These are phyloP conservation scores for Ictalurus punctatus DNA, from an alignment of 2,113 vertebrate genomes.

Conservation along the genomic window DNA sequence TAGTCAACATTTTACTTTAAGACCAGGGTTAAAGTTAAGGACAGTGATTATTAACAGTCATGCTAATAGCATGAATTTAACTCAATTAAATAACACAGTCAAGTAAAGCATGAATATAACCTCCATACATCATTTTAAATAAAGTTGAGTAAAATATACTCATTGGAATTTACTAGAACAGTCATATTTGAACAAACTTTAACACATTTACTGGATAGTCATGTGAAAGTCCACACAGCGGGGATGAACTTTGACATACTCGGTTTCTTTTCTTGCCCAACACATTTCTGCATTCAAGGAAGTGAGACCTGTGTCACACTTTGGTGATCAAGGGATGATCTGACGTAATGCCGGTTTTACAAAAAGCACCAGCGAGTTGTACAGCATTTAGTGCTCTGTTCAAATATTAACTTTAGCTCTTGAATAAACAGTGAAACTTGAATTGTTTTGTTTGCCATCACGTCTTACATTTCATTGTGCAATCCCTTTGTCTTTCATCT, in stretches of 20 bases:
- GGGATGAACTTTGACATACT: not conserved
- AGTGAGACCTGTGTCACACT: not conserved
- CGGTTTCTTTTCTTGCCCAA: conserved; percentile 1
- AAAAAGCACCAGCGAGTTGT: not conserved
- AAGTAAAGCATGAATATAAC: not conserved
- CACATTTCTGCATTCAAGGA: not conserved
- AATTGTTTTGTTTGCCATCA: not conserved
- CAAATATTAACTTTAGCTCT: not conserved
- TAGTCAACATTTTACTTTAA: not conserved
- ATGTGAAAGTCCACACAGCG: not conserved
- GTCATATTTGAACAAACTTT: not conserved
- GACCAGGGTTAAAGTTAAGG: not conserved
- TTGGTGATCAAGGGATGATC: not conserved
- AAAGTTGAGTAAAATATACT: not conserved
- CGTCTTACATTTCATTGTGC: not conserved
- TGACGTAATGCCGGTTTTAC: not conserved
- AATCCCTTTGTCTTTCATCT: not conserved
- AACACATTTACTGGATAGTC: not conserved
- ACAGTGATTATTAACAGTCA: not conserved
- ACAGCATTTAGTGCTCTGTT: not conserved
- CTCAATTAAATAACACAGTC: not conserved
- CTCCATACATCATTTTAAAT: not conserved
- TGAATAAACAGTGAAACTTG: not conserved
- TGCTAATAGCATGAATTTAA: not conserved
- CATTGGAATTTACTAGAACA: not conserved